Evolutionary conservation across 2,113 vertebrate species (phyloP).

Genomic region (Nyctereutes procyonoides): DNA sequence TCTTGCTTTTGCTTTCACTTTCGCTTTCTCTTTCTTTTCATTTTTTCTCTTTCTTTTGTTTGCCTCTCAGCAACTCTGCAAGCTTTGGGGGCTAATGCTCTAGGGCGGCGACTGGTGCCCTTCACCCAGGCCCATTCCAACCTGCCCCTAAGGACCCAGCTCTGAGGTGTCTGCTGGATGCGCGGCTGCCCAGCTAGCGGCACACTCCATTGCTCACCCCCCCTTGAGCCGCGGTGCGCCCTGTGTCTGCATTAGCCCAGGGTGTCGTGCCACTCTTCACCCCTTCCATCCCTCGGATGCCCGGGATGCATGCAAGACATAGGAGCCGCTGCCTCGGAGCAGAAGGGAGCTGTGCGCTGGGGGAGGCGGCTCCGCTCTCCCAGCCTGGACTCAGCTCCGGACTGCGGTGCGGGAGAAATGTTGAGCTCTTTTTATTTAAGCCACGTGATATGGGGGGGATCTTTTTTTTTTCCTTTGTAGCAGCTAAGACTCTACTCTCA

Average conservation of each 20-base stretch:
- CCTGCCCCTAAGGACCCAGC: not conserved
- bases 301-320: not conserved
- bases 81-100: not conserved
- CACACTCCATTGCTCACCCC: not conserved
- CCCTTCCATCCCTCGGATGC: not conserved
- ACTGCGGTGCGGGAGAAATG: not conserved
- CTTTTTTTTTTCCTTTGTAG: not conserved
- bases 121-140: not conserved
- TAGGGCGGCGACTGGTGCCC: not conserved
- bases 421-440: not conserved
- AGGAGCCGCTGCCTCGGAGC: not conserved
- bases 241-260: not conserved
- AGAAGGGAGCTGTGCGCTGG: not conserved
- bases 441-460: not conserved
- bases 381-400: not conserved
- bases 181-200: not conserved
- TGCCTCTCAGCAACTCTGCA: not conserved
- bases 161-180: not conserved
- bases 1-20: too few species aligned
- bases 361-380: not conserved
- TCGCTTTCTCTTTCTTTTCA: not conserved
- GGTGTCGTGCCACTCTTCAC: not conserved
- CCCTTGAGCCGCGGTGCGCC: not conserved
- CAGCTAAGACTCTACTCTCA: not conserved
- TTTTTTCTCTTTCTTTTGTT: not conserved